Evolutionary conservation across 2,888 invertebrate species (phyloP).

Genomic region (Acleris cristana): DNA sequence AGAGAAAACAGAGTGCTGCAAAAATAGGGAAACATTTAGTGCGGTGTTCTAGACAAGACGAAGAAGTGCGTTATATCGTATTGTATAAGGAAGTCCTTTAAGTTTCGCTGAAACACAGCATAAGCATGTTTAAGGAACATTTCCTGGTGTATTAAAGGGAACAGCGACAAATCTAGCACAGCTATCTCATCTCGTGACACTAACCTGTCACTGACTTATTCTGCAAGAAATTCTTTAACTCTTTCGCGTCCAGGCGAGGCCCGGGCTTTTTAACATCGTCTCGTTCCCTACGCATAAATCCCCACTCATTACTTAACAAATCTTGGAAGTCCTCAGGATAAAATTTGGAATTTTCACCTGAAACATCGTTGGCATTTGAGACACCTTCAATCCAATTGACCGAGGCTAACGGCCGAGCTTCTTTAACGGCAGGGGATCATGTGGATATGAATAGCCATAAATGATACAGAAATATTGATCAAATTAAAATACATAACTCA

Average conservation of each 20-base stretch:
- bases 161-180: constrained; percentile 66
- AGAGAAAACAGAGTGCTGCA: constrained; percentile 66
- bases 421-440: constrained; percentile 52
- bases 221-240: constrained; percentile 77
- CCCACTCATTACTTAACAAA: constrained; percentile 87
- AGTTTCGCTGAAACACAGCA: constrained; percentile 51
- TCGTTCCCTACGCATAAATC: constrained; percentile 94
- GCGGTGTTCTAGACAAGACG: constrained; percentile 69
- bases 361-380: constrained; percentile 76
- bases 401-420: constrained; percentile 50
- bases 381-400: constrained; percentile 59
- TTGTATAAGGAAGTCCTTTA: constrained; percentile 55
- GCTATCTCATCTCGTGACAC: constrained; percentile 74
- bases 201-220: constrained; percentile 82
- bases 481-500: constrained; percentile 54
- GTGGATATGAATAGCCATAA: constrained; percentile 54
- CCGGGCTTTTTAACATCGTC: constrained; percentile 98
- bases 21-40: constrained; percentile 72
- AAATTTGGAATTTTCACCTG: constrained; percentile 81
- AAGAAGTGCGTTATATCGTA: constrained; percentile 65
- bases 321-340: constrained; percentile 83
- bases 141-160: constrained; percentile 55
- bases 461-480: constrained; percentile 49
- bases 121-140: constrained; percentile 47
- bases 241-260: constrained; percentile 89